These are phyloP conservation scores for Limnothrissa miodon DNA, from an alignment of 2,113 vertebrate species.

Conservation along the genomic window DNA sequence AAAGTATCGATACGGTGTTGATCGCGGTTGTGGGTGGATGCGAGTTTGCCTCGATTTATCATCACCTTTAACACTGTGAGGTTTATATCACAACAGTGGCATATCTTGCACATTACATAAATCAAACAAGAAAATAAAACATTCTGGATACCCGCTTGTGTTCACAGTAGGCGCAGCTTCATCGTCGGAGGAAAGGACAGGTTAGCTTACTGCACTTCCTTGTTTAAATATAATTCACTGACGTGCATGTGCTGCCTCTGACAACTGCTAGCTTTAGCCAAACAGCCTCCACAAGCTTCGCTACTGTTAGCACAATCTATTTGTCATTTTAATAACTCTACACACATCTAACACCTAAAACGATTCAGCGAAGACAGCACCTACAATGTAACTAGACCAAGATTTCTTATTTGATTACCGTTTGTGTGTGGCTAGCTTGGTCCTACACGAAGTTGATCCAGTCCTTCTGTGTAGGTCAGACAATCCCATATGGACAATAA, in stretches of 20 bases:
- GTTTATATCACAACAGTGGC: not conserved
- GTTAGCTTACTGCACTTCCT: not conserved
- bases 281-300: not conserved
- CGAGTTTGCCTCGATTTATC: not conserved
- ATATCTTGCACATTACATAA: not conserved
- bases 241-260: not conserved
- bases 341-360: not conserved
- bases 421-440: not conserved
- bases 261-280: not conserved
- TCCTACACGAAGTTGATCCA: slow-evolving; percentile 3
- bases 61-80: not conserved
- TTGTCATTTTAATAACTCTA: not conserved
- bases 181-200: not conserved
- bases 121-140: not conserved
- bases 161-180: not conserved
- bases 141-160: not conserved
- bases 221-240: not conserved
- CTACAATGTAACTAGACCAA: not conserved
- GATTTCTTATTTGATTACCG: not conserved
- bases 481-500: not conserved
- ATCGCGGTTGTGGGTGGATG: not conserved
- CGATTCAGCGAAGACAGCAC: not conserved
- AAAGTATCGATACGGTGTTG: not conserved
- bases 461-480: not conserved
- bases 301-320: not conserved